Evolutionary conservation across 1,140 invertebrate species (phyloP).

Genomic region (Drosophila chauvacae): DNA sequence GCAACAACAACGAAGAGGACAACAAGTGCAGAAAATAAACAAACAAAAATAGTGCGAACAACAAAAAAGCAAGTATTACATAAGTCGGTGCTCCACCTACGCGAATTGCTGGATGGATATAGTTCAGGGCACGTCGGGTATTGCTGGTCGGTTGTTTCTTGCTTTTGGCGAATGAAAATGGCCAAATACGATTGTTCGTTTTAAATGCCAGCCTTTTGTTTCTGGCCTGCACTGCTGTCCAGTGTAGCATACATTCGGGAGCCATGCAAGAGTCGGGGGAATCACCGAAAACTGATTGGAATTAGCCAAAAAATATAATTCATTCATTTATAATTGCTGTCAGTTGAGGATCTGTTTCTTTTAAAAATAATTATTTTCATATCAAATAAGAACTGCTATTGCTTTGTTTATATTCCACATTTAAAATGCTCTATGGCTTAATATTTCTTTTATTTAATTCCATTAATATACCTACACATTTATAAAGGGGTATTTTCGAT

Average conservation of each 20-base stretch:
- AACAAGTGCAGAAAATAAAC: constrained; percentile 24
- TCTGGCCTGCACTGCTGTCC: constrained; percentile 33
- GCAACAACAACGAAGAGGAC: constrained; percentile 1
- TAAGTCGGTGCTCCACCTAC: constrained; percentile 78
- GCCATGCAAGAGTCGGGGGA: neutral
- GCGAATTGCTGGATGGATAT: constrained; percentile 39
- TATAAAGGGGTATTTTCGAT: too few relatives aligned
- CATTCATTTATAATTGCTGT: constrained; percentile 17
- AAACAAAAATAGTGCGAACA: constrained; percentile 43
- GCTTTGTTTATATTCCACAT: neutral
- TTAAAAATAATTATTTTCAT: neutral
- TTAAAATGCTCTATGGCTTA: too few relatives aligned
- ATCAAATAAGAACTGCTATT: neutral
- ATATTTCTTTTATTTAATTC: too few relatives aligned
- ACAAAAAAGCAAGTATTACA: constrained; percentile 73
- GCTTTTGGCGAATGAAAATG: constrained; percentile 67
- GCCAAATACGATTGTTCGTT: constrained; percentile 51
- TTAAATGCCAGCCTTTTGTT: constrained; percentile 61
- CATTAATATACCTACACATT: too few relatives aligned
- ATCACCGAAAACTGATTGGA: neutral
- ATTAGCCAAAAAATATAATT: constrained; percentile 32
- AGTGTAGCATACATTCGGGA: constrained; percentile 42
- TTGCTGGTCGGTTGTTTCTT: constrained; percentile 47
- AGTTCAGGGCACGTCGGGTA: constrained; percentile 46
- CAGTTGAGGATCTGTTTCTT: neutral